Evolutionary conservation across 2,113 vertebrate species (phyloP).

Genomic region (Boulengeromyrus knoepffleri): DNA sequence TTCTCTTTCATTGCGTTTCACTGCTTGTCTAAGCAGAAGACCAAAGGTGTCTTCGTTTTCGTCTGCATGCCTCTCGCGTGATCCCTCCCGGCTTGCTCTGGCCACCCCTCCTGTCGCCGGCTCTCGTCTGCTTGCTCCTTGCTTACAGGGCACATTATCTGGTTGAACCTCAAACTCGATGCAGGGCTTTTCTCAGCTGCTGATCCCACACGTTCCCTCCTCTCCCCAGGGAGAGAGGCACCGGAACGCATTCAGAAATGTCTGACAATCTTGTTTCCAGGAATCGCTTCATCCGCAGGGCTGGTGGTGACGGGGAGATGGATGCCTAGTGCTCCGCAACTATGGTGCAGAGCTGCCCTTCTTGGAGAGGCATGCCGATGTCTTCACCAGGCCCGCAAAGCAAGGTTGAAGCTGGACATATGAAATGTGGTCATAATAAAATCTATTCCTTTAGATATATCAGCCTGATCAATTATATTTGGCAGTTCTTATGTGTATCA

Average conservation of each 20-base stretch:
- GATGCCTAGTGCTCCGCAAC: not conserved
- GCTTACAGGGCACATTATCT: conserved; percentile 10
- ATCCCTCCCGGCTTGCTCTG: too few relatives aligned
- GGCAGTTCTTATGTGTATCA: not conserved
- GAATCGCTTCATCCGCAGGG: not conserved
- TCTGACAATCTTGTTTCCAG: not conserved
- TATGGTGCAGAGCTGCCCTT: not conserved
- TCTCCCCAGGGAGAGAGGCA: not conserved
- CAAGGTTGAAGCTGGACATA: not conserved
- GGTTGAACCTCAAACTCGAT: not conserved
- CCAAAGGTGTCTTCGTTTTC: not conserved
- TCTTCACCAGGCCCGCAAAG: not conserved
- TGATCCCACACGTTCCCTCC: not conserved
- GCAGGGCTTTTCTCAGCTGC: not conserved
- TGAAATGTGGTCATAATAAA: not conserved
- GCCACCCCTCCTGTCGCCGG: too few relatives aligned
- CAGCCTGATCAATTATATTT: not conserved
- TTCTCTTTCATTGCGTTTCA: not conserved
- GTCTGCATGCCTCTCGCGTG: not conserved
- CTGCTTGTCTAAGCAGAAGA: not conserved
- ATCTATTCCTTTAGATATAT: not conserved
- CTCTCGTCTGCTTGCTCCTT: not conserved
- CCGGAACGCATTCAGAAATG: not conserved
- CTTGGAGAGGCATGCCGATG: not conserved
- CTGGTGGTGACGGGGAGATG: not conserved